phyloP scores from a whole-genome alignment of 2,113 vertebrate genomes.

The Poecilia latipinna region DNA sequence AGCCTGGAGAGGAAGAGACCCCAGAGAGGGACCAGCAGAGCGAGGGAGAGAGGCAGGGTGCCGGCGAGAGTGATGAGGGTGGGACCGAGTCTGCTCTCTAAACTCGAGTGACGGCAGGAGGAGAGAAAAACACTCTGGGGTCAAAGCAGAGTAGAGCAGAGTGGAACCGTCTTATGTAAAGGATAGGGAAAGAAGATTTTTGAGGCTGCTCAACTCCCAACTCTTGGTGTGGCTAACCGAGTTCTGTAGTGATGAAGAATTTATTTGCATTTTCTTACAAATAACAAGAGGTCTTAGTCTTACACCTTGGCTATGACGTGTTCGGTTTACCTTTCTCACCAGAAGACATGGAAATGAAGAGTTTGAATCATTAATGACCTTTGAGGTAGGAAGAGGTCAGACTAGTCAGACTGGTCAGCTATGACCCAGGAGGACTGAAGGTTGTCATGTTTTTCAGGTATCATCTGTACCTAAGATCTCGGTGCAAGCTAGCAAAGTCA shows the following conservation, averaged over 20 bases:
- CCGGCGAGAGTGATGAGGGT: slow-evolving; percentile 8
- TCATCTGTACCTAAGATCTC: neutral
- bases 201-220: neutral
- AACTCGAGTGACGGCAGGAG: slow-evolving; percentile 12
- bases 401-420: too few relatives aligned
- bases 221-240: neutral
- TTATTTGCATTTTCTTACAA: too few relatives aligned
- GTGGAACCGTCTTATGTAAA: neutral
- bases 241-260: slow-evolving; percentile 17
- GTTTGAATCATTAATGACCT: too few relatives aligned
- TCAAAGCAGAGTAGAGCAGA: neutral
- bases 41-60: slow-evolving; percentile 1
- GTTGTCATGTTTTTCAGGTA: neutral
- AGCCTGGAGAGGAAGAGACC: slow-evolving; percentile 11
- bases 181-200: neutral
- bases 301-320: too few relatives aligned
- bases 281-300: too few relatives aligned
- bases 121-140: slow-evolving; percentile 9
- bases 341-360: too few relatives aligned
- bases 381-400: too few relatives aligned
- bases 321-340: too few relatives aligned
- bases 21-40: slow-evolving; percentile 17
- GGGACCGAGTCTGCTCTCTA: slow-evolving; percentile 8
- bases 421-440: neutral
- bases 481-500: neutral